Evolutionary conservation across 53 echinoderm and acorn worm genomes (phyloP).

Genomic region (Luidia sarsii): DNA sequence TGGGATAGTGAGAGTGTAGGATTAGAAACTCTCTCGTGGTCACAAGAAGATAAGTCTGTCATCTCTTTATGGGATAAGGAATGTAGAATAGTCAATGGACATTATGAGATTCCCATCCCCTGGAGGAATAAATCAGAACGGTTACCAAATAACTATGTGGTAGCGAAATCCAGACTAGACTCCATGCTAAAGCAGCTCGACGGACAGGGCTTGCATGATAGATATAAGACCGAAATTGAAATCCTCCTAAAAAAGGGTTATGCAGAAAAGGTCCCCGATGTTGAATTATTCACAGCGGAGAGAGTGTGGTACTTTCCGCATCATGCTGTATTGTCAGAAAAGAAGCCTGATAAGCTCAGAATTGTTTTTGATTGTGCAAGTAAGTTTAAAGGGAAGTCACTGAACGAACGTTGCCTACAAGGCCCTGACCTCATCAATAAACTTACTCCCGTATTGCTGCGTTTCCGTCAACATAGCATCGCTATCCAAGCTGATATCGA

Average conservation of each 20-base stretch:
- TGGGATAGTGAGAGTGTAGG: constrained; percentile 58
- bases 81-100: constrained; percentile 36
- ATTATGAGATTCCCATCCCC: constrained; percentile 56
- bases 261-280: constrained; percentile 41
- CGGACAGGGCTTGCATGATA: neutral
- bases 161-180: constrained; percentile 50
- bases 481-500: too few relatives aligned
- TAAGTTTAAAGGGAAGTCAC: too few relatives aligned
- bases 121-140: constrained; percentile 39
- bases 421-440: constrained; percentile 47
- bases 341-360: too few relatives aligned
- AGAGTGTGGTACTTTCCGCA: constrained; percentile 60
- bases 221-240: too few relatives aligned
- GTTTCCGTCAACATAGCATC: too few relatives aligned
- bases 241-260: too few relatives aligned
- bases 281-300: constrained; percentile 30
- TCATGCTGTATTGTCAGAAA: constrained; percentile 37
- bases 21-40: constrained; percentile 23
- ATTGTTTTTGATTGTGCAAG: too few relatives aligned
- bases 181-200: constrained; percentile 2
- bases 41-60: constrained; percentile 54
- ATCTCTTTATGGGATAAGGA: constrained; percentile 56
- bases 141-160: constrained; percentile 33
- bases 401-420: constrained; percentile 54
- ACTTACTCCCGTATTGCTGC: too few relatives aligned